Percentiles rank a stretch among this genome's conserved stretches.
Evolutionary conservation across 1,140 invertebrate genomes (phyloP).

Genomic region (Leptestheria dahalacensis): DNA sequence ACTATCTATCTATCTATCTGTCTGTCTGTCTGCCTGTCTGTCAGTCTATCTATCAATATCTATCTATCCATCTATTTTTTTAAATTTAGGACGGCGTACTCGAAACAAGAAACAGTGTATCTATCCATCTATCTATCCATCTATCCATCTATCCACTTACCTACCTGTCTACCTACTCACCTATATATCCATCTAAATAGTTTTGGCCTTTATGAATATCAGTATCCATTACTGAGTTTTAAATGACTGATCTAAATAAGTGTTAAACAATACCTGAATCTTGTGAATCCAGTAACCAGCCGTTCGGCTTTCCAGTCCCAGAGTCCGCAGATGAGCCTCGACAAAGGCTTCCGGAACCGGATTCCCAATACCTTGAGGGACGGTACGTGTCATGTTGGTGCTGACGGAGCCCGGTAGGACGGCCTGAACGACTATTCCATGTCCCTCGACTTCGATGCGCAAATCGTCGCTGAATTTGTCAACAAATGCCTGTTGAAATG

Average conservation of each 20-base stretch:
- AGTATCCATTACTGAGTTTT: too few relatives aligned
- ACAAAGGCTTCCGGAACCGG: conserved; percentile 65
- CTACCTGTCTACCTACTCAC: too few relatives aligned
- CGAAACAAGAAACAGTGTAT: too few relatives aligned
- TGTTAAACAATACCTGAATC: conserved; percentile 12
- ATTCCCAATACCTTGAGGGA: conserved; percentile 53
- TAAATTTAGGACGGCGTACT: too few relatives aligned
- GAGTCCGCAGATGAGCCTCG: conserved; percentile 50
- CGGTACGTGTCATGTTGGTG: conserved; percentile 83
- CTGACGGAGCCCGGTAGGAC: conserved; percentile 75
- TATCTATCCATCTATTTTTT: too few relatives aligned
- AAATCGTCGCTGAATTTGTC: conserved; percentile 69
- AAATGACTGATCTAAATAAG: neutral
- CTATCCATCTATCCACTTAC: too few relatives aligned
- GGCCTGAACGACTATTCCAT: conserved; percentile 69
- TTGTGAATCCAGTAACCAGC: conserved; percentile 45
- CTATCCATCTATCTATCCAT: too few relatives aligned
- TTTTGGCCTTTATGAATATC: too few relatives aligned
- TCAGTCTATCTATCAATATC: too few relatives aligned
- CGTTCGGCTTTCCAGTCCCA: conserved; percentile 54
- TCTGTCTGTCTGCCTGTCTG: too few relatives aligned
- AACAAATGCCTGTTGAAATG: conserved; percentile 85
- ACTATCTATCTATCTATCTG: too few relatives aligned
- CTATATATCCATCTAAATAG: too few relatives aligned
- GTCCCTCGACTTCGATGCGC: conserved; percentile 56